A percentile compares a stretch with the other conserved stretches of the same genome.
These are phyloP conservation scores for Apocrypta bakeri DNA, from an alignment of 1,140 invertebrate species.

Conservation along the genomic window DNA sequence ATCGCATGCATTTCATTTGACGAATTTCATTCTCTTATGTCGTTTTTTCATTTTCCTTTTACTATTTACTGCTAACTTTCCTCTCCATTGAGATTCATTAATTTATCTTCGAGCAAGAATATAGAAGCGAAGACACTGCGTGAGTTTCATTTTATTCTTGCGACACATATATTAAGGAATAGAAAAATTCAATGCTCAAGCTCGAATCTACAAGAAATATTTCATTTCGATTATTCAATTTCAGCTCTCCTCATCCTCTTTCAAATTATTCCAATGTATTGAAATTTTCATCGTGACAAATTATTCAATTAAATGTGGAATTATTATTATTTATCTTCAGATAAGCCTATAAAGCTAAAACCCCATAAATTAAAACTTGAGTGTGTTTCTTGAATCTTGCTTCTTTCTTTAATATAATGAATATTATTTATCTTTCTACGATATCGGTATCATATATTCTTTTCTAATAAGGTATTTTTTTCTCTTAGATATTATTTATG, in stretches of 20 bases:
- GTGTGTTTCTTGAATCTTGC: too few species aligned
- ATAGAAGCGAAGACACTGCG: conserved; percentile 47
- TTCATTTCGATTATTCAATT: neutral
- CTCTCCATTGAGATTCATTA: too few species aligned
- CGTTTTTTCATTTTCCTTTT: neutral
- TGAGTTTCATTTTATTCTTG: conserved; percentile 44
- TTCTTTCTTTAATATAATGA: too few species aligned
- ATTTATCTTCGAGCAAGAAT: conserved; percentile 9
- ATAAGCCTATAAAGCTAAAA: too few species aligned
- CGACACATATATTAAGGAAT: conserved; percentile 32
- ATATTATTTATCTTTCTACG: conserved; percentile 11
- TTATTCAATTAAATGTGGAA: too few species aligned
- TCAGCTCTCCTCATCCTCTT: too few species aligned
- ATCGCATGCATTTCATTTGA: too few species aligned
- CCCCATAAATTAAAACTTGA: too few species aligned
- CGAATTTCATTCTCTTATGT: neutral
- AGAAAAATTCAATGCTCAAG: conserved; percentile 36
- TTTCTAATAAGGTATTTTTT: conserved; percentile 20
- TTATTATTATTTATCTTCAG: too few species aligned
- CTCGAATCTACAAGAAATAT: conserved; percentile 40
- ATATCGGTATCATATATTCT: conserved; percentile 44
- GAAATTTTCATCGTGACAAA: too few species aligned
- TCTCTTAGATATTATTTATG: conserved; percentile 29
- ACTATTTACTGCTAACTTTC: conserved; percentile 11
- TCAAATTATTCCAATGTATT: too few species aligned